Conservation (phyloP, 2,113 vertebrate genomes). For the Chelonoidis abingdonii region DNA sequence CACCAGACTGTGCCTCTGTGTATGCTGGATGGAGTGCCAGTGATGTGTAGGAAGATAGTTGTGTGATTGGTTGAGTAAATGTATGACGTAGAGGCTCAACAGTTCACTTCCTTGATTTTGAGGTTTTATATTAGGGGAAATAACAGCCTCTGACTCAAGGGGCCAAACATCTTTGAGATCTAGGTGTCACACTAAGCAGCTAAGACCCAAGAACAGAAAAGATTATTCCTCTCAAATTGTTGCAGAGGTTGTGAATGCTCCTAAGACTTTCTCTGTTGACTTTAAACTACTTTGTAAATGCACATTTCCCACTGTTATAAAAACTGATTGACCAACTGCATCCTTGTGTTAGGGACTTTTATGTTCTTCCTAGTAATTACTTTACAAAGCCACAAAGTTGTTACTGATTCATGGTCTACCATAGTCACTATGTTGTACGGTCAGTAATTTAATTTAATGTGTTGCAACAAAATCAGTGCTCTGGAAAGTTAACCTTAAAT, state of each 20-base stretch:
- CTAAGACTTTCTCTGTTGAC: background rate
- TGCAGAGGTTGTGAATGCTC: background rate
- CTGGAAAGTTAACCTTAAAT: background rate
- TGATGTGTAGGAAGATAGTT: background rate
- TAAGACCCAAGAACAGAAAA: background rate
- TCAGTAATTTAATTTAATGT: conserved; percentile 11
- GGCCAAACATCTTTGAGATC: background rate
- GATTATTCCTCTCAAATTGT: background rate
- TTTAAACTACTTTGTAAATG: background rate
- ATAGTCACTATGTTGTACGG: background rate
- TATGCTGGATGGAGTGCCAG: background rate
- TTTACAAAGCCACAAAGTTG: background rate
- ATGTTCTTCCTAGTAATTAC: background rate
- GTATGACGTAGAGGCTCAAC: background rate
- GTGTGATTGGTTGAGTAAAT: background rate
- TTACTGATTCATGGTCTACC: background rate
- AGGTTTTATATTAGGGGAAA: background rate
- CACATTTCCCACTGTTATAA: background rate
- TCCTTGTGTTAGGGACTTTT: background rate
- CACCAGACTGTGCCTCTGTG: background rate
- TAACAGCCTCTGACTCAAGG: background rate
- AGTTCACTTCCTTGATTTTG: background rate
- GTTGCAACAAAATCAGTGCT: background rate
- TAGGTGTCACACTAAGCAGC: background rate
- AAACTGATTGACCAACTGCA: background rate